Percentiles rank a stretch among this genome's conserved stretches.
Evolutionary conservation across 2,113 vertebrate species (phyloP).

Genomic region (Esox niger): DNA sequence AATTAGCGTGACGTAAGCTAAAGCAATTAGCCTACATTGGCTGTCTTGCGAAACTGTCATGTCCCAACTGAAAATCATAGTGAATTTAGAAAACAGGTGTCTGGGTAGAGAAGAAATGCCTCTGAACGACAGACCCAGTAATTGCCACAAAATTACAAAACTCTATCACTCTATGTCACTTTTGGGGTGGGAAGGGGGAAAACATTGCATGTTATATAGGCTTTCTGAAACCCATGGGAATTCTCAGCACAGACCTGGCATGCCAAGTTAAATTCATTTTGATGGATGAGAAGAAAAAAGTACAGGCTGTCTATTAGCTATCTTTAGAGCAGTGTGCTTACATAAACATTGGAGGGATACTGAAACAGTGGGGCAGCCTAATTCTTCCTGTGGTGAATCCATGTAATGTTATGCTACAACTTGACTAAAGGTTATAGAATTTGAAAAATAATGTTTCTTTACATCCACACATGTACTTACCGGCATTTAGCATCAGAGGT

Average conservation of each 20-base stretch:
- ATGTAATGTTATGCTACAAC: conserved; percentile 47
- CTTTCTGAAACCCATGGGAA: conserved; percentile 66
- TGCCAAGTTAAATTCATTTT: conserved; percentile 73
- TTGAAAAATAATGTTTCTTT: conserved; percentile 43
- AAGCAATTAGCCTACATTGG: conserved; percentile 36
- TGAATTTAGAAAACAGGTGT: conserved; percentile 68
- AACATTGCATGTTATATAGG: conserved; percentile 41
- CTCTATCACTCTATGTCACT: conserved; percentile 62
- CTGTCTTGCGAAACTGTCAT: conserved; percentile 17
- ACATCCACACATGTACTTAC: conserved; percentile 42
- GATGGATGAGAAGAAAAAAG: conserved; percentile 71
- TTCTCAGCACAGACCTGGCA: conserved; percentile 43
- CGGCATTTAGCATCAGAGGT: conserved; percentile 24
- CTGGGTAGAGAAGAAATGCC: conserved; percentile 52
- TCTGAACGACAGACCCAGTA: conserved; percentile 60
- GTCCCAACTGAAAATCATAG: conserved; percentile 54
- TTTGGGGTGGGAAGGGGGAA: conserved; percentile 40
- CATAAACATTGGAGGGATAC: conserved; percentile 57
- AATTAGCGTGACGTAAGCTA: conserved; percentile 14
- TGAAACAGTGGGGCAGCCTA: conserved; percentile 46
- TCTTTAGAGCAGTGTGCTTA: conserved; percentile 62
- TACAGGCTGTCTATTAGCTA: conserved; percentile 64
- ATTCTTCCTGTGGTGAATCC: conserved; percentile 46
- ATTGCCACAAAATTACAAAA: conserved; percentile 67
- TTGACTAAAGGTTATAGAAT: conserved; percentile 39